Base-by-base conservation (phyloP, 1,140 invertebrate genomes). In the Laodelphax striatellus region DNA sequence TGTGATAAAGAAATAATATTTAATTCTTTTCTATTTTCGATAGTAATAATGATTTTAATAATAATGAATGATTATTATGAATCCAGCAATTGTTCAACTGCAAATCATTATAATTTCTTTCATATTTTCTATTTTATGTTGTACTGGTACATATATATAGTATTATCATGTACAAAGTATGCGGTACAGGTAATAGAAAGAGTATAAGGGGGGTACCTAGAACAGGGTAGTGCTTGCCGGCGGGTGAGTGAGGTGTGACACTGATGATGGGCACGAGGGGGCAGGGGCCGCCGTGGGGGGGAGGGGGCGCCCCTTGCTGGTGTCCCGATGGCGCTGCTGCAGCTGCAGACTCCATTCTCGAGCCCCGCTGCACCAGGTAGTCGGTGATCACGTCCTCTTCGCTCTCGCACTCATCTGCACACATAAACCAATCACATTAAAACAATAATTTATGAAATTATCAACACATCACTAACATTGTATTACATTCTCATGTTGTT, bases 231-330 rank as follows among this genome's bases (percentile, higher is more conserved):
- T 80, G 76, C 62, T 79, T 81, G 44, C 77, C 77, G 57, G 77
- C 84, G 22, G 88, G 87, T 56, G 87, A 90, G 71, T 91, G 88
- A 4, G 88, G 88, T 31, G 88, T 91, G 50, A 92, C 87, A 73
- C 87, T 90, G 67, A 91, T 91, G 54, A 82, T 91, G 61, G 88
- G 88, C 66, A 89, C 85, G 43, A 80, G 69, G 38, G 78, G 80
- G 64, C 67, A 72, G 65, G 69, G 67, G 67, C 72, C 68, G 61
- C 60, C 66, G 14, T 66, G 67, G 58, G 64, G 43, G 0, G 66
- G 60, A 11, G 63, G 68, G 38, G 69, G 69, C 52, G 67, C 65
- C 56, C 69, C 66, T 22, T 64, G 55, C 52, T 58, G 60, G 55
- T 64, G 44, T 65, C 61, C 55, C 60, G 60, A 59, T 65, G 58